Evolutionary conservation across 1,140 invertebrate genomes (phyloP), one percentile per base, ranked within the genome.

Genomic region (Zaprionus inermis): DNA sequence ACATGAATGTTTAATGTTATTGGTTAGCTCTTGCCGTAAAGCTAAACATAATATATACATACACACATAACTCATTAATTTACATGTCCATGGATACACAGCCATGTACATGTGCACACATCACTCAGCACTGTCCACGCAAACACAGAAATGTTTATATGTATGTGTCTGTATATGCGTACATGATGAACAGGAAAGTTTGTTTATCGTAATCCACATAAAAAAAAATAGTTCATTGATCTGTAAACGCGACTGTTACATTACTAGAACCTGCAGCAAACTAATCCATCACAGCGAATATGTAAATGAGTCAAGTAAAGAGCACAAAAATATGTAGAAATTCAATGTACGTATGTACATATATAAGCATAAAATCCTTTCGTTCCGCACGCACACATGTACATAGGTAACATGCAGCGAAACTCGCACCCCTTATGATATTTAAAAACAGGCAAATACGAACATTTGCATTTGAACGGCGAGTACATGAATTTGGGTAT

Each of bases 351-450:
- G 49, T 30, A 57, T 63, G 32, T 36, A 44, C 36, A 41, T 22
- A 46, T 24, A 57, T 18, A 56, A 34, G 52, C n/a, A 71, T 65
- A 66, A 72, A 72, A 72, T 72, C 69, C 55, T 72, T 71, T 58
- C 54, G 32, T 30, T 52, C 41, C 16, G n/a, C 16, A 3, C 6
- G 22, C 20, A 52, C 28, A 51, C 16, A 28, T 32, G 24, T 30
- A 22, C 36, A 18, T 20, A 36, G 56, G 16, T 49, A 41, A 51
- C 51, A 64, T 34, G 46, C 63, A 56, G 36, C 52, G 2, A 16
- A 44, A 44, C 38, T 16, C n/a, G 38, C n/a, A 44, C n/a, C 38
- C 38, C 38, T 16, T 44, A 16, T 14, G n/a, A 16, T 41, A 41
- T 16, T 41, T 41, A 41, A 41, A 44, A 63, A 46, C 49, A 38